Evolutionary conservation across 2,113 vertebrate genomes (phyloP).

Genomic region (Thryonomys swinderianus): DNA sequence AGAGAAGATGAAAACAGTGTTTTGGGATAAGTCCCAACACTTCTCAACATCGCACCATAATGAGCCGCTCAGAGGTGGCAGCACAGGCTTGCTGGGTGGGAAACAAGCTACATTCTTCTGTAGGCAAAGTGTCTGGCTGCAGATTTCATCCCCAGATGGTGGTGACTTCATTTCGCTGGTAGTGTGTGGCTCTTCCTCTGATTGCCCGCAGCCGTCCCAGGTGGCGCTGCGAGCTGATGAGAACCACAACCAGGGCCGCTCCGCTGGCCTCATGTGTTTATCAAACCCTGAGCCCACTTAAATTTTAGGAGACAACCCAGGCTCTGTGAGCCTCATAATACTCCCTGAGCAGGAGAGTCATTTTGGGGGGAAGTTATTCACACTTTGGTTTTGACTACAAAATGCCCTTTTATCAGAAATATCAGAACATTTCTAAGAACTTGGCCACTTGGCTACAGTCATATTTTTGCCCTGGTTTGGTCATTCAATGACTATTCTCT

Average conservation of each 20-base stretch:
- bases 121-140: background rate
- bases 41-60: background rate
- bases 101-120: background rate
- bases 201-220: background rate
- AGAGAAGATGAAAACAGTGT: background rate
- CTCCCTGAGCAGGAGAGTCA: background rate
- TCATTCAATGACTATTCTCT: background rate
- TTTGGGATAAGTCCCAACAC: background rate
- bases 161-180: background rate
- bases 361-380: background rate
- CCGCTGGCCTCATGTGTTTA: background rate
- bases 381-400: background rate
- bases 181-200: background rate
- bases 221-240: background rate
- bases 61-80: background rate
- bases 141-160: background rate
- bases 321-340: background rate
- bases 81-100: background rate
- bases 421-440: background rate
- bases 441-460: background rate
- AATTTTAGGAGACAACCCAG: background rate
- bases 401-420: slow-evolving; percentile 51
- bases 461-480: background rate
- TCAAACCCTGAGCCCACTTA: background rate
- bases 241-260: background rate